Conservation (phyloP, 2,113 vertebrate genomes). For the Leptosomus discolor region DNA sequence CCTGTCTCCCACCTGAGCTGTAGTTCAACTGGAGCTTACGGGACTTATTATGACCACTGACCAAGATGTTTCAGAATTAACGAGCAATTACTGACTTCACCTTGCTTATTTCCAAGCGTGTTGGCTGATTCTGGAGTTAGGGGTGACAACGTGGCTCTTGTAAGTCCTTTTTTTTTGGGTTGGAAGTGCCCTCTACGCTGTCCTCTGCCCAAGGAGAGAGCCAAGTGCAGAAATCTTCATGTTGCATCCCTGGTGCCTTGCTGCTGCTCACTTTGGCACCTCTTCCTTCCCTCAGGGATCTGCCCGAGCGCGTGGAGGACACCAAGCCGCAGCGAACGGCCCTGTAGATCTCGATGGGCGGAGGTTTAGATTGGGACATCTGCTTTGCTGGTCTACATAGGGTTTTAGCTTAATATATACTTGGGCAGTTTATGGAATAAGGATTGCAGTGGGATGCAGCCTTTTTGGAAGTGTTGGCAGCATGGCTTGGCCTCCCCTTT, state of each 20-base stretch:
- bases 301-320: neutral
- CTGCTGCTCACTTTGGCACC: neutral
- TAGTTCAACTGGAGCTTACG: neutral
- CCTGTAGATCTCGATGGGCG: neutral
- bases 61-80: neutral
- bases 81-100: neutral
- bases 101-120: neutral
- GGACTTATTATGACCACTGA: neutral
- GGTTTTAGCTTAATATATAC: neutral
- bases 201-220: neutral
- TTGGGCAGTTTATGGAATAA: fast-evolving
- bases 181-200: neutral
- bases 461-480: fast-evolving
- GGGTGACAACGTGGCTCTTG: fast-evolving
- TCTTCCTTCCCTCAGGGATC: neutral
- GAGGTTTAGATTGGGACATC: neutral
- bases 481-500: neutral
- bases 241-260: neutral
- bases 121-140: neutral
- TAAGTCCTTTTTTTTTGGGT: neutral
- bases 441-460: neutral
- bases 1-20: neutral
- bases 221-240: too few species aligned
- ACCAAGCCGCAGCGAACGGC: fast-evolving
- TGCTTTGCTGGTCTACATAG: neutral